A percentile compares a stretch with the other conserved stretches of the same genome.
Conservation (phyloP, 2,113 vertebrate species). For the Scomber scombrus region DNA sequence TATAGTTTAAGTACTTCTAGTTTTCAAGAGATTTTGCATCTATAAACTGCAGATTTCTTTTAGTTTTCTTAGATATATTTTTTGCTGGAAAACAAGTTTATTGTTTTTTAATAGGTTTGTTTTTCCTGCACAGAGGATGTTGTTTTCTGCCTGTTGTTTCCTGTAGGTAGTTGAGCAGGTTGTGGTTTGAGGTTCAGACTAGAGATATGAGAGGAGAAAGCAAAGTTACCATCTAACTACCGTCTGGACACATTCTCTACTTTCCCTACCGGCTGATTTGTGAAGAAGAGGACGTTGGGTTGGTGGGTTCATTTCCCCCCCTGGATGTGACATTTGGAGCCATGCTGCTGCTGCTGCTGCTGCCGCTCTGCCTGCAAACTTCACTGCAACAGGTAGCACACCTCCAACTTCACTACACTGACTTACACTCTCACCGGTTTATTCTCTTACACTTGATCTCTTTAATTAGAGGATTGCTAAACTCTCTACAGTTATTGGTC, state of each 20-base stretch:
- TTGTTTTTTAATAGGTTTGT: conserved; percentile 17
- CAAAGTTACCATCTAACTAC: not conserved
- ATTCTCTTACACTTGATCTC: not conserved
- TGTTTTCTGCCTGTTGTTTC: conserved; percentile 47
- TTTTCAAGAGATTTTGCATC: not conserved
- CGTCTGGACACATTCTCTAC: not conserved
- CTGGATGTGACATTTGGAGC: conserved; percentile 56
- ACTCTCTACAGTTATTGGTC: not conserved
- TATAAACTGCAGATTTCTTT: conserved; percentile 4
- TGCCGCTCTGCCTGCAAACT: conserved; percentile 46
- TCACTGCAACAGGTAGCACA: conserved; percentile 70
- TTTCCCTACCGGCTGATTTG: not conserved
- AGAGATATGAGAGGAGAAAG: not conserved
- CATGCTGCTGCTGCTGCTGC: conserved; percentile 55
- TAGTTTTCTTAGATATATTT: not conserved
- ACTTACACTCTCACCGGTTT: not conserved
- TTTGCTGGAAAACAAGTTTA: not conserved
- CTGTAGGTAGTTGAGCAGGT: conserved; percentile 18
- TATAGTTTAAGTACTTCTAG: not conserved
- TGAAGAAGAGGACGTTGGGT: not conserved
- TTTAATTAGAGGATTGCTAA: not conserved
- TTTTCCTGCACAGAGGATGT: conserved; percentile 42
- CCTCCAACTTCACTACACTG: not conserved
- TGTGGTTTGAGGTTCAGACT: conserved; percentile 2
- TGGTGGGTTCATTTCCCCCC: conserved; percentile 10